phyloP scores from a whole-genome alignment of 2,797 vertebrate species.

The Adrianichthys oophorus region DNA sequence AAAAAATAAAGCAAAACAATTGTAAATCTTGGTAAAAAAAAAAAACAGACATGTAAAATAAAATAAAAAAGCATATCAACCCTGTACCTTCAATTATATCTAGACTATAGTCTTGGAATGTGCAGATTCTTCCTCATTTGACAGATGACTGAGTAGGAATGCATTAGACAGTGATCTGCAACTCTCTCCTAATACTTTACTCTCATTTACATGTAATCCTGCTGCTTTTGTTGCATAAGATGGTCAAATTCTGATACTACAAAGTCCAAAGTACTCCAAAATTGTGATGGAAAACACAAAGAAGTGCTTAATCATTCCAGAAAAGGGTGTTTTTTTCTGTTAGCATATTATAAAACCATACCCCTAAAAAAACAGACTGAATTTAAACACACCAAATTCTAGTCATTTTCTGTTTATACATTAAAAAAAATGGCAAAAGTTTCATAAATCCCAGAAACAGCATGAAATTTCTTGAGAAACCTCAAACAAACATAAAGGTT shows the following conservation, averaged over 20 bases:
- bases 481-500: conserved; percentile 55
- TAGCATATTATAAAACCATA: conserved; percentile 22
- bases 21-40: background rate
- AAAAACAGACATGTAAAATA: conserved; percentile 24
- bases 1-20: background rate
- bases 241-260: conserved; percentile 38
- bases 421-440: conserved; percentile 54
- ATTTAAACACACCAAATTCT: conserved; percentile 64
- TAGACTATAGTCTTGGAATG: conserved; percentile 37
- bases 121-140: conserved; percentile 38
- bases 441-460: conserved; percentile 50
- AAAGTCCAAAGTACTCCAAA: conserved; percentile 33
- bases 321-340: conserved; percentile 33
- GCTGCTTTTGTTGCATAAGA: conserved; percentile 27
- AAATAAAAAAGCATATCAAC: conserved; percentile 34
- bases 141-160: conserved; percentile 50
- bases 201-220: conserved; percentile 53
- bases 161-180: conserved; percentile 53
- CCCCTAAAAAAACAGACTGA: conserved; percentile 38
- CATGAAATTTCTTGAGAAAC: conserved; percentile 45
- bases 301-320: conserved; percentile 42
- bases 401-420: conserved; percentile 20
- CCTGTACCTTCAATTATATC: conserved; percentile 46
- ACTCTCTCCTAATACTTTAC: conserved; percentile 40
- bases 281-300: conserved; percentile 36